phyloP scores from a whole-genome alignment of 2,113 vertebrate genomes.

The Pomatostomus ruficeps region DNA sequence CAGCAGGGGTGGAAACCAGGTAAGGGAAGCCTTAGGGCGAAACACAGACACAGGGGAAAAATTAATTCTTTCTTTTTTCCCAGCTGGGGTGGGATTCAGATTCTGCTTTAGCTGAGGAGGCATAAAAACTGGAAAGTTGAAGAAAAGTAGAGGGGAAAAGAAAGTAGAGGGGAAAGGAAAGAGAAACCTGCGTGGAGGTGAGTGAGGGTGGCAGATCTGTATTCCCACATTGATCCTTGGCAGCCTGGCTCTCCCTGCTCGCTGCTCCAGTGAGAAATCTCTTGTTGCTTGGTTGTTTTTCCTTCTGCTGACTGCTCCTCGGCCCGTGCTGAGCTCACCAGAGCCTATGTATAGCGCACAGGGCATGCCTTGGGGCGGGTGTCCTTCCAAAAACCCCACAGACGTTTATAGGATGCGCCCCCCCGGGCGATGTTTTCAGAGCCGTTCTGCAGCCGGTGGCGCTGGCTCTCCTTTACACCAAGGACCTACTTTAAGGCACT shows the following conservation, averaged over 20 bases:
- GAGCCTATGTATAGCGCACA: not conserved
- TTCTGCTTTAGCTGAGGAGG: not conserved
- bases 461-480: not conserved
- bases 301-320: not conserved
- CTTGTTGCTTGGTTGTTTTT: not conserved
- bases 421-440: not conserved
- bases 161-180: not conserved
- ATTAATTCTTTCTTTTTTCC: accelerated
- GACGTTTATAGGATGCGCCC: conserved; percentile 24
- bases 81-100: accelerated
- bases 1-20: not conserved
- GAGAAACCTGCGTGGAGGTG: accelerated
- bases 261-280: not conserved
- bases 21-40: not conserved
- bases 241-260: not conserved
- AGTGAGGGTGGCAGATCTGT: not conserved
- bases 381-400: not conserved
- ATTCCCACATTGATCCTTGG: not conserved
- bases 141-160: not conserved
- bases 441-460: not conserved
- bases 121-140: not conserved
- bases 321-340: not conserved
- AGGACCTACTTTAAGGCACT: conserved; percentile 51
- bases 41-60: not conserved
- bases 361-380: not conserved